phyloP scores from a whole-genome alignment of 2,113 vertebrate species.

The Phyllopteryx taeniolatus region DNA sequence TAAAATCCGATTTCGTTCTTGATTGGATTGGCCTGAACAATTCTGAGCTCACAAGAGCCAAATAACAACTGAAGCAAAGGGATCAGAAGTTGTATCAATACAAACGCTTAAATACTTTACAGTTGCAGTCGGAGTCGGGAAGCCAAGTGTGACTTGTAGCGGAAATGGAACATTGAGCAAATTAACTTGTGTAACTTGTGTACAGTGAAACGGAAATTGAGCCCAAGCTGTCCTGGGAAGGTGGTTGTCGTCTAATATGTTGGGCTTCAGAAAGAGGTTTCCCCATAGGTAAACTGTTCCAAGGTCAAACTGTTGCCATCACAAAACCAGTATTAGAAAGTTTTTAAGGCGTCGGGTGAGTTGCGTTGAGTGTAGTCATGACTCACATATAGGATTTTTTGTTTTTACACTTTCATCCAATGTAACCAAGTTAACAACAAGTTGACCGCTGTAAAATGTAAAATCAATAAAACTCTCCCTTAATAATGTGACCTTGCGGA shows the following conservation, averaged over 20 bases:
- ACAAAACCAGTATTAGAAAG: too few species aligned
- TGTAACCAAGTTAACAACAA: not conserved
- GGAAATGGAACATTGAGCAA: not conserved
- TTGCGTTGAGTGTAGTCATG: too few species aligned
- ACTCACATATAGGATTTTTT: too few species aligned
- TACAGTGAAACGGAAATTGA: not conserved
- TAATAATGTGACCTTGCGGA: not conserved
- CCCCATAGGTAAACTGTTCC: not conserved
- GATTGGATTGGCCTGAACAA: slow-evolving; percentile 6
- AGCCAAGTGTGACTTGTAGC: not conserved
- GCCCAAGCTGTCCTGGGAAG: not conserved
- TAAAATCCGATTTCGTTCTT: slow-evolving; percentile 22
- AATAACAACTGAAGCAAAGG: not conserved
- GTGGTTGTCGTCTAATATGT: not conserved
- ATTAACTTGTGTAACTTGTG: not conserved
- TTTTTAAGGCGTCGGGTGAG: too few species aligned
- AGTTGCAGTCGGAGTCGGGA: not conserved
- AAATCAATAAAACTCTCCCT: not conserved
- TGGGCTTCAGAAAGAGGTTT: not conserved
- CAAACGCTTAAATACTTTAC: not conserved
- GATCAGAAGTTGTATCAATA: slow-evolving; percentile 1
- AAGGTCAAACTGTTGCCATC: not conserved
- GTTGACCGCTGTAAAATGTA: not conserved
- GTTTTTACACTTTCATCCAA: not conserved
- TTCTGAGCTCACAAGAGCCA: slow-evolving; percentile 4